Conservation (phyloP, 2,888 invertebrate genomes). For the Ochlodes sylvanus region DNA sequence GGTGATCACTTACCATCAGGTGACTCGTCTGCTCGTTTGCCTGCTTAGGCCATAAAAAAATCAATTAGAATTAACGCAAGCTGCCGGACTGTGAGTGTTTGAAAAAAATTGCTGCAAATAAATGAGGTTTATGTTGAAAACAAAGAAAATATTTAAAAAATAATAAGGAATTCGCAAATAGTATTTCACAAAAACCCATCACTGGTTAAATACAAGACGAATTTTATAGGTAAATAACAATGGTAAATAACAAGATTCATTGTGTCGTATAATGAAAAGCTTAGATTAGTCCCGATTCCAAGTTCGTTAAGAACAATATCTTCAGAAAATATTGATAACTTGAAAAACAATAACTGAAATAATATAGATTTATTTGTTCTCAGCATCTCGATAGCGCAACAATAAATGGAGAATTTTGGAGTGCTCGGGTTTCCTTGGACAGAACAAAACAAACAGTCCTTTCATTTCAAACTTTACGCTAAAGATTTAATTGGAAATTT, state of each 20-base stretch:
- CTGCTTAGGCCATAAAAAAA: too few species aligned
- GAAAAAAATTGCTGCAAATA: too few species aligned
- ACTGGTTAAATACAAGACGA: background rate
- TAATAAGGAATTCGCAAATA: too few species aligned
- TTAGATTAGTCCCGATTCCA: background rate
- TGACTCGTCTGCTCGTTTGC: too few species aligned
- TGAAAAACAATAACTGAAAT: conserved; percentile 18
- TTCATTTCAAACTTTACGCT: conserved; percentile 27
- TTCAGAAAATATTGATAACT: conserved; percentile 15
- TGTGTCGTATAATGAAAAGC: background rate
- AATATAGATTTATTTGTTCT: conserved; percentile 29
- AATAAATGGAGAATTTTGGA: conserved; percentile 24
- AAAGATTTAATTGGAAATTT: conserved; percentile 34
- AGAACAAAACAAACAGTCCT: conserved; percentile 31
- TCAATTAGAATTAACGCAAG: too few species aligned
- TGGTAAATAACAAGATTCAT: background rate
- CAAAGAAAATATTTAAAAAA: too few species aligned
- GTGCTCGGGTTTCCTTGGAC: conserved; percentile 22
- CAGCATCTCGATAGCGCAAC: conserved; percentile 22
- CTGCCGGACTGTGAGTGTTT: too few species aligned
- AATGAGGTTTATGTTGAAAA: too few species aligned
- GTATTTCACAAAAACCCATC: background rate
- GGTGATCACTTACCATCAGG: too few species aligned
- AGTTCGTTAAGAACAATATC: conserved; percentile 5
- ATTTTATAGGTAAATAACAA: background rate